phyloP scores from a whole-genome alignment of 2,797 vertebrate genomes.

The Arrhamphus sclerolepis region DNA sequence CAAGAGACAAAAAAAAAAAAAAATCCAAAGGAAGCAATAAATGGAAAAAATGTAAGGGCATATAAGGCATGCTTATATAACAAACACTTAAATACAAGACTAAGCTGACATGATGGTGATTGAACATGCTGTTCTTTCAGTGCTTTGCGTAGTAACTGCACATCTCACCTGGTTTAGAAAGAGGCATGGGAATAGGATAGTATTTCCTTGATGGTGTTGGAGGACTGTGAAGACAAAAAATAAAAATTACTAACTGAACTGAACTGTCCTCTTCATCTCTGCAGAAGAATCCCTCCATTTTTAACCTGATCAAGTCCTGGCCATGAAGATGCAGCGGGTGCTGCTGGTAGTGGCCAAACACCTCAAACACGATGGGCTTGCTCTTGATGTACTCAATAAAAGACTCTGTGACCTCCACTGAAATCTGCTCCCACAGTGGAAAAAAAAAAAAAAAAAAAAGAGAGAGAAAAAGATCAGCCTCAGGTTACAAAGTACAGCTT shows the following conservation, averaged over 20 bases:
- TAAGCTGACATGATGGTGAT: constrained; percentile 35
- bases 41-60: constrained; percentile 64
- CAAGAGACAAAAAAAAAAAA: constrained; percentile 21
- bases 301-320: constrained; percentile 89
- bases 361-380: constrained; percentile 98
- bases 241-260: not conserved
- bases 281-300: too few relatives aligned
- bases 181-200: constrained; percentile 97
- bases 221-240: constrained; percentile 78
- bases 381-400: constrained; percentile 97
- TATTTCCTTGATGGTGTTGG: constrained; percentile 90
- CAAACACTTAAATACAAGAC: constrained; percentile 53
- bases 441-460: not conserved
- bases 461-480: constrained; percentile 4
- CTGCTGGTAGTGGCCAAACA: constrained; percentile 99
- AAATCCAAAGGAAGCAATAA: constrained; percentile 66
- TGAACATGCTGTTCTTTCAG: constrained; percentile 7
- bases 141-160: constrained; percentile 7
- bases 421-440: constrained; percentile 80
- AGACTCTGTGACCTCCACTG: constrained; percentile 96
- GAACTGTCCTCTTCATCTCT: not conserved
- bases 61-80: constrained; percentile 61
- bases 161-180: constrained; percentile 93
- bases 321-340: constrained; percentile 91
- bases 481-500: not conserved